Percentiles rank a stretch among this genome's conserved stretches.
Conservation (phyloP, 2,888 invertebrate genomes). For the Podabrus alpinus region DNA sequence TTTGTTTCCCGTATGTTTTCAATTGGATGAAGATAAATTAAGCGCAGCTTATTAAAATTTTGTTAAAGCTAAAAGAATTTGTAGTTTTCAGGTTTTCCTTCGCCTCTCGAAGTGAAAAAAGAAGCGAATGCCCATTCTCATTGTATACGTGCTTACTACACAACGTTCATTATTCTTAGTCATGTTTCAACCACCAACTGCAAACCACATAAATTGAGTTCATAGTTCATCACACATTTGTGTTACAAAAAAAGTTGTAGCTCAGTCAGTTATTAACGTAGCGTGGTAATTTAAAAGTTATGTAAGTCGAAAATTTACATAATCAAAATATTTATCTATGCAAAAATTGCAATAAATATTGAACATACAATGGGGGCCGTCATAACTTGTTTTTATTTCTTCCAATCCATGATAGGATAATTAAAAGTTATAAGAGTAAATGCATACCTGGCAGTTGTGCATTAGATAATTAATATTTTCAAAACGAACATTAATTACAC, state of each 20-base stretch:
- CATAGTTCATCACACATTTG: background rate
- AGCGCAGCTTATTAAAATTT: background rate
- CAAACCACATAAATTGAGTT: background rate
- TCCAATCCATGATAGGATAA: background rate
- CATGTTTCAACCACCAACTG: background rate
- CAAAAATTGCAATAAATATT: background rate
- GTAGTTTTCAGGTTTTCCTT: background rate
- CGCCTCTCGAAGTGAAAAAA: background rate
- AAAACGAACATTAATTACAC: slow-evolving; percentile 3
- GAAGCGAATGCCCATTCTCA: background rate
- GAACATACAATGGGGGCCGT: background rate
- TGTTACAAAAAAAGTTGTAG: background rate
- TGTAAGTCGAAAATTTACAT: background rate
- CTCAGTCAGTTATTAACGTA: background rate
- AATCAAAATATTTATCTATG: background rate
- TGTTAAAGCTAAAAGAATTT: background rate
- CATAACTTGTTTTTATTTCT: background rate
- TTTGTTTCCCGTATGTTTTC: background rate
- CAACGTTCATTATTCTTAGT: background rate
- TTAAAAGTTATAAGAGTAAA: background rate
- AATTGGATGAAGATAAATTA: background rate
- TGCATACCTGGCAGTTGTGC: background rate
- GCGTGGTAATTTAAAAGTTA: background rate
- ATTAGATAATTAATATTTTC: slow-evolving; percentile 1
- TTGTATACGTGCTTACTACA: background rate